A percentile compares a stretch with the other conserved stretches of the same genome.
Conservation (phyloP, 1,140 invertebrate species). For the Periplaneta americana region DNA sequence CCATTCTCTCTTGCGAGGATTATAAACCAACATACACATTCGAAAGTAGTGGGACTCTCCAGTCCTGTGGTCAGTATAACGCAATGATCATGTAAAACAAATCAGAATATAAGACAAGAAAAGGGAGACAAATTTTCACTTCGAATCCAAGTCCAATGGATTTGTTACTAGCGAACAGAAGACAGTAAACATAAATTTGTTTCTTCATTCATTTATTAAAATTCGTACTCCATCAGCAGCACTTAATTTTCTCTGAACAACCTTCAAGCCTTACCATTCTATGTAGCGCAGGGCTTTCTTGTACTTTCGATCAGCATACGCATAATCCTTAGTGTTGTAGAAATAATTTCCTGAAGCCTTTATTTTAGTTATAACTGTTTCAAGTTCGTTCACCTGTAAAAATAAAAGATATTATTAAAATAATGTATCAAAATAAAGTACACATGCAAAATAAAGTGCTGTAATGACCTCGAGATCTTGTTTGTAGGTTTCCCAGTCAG, state of each 20-base stretch:
- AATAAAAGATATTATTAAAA: background rate
- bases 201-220: background rate
- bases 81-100: too few relatives aligned
- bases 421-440: too few relatives aligned
- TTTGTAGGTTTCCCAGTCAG: conserved; percentile 52
- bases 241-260: background rate
- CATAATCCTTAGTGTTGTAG: conserved; percentile 53
- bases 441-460: too few relatives aligned
- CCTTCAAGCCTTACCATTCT: conserved; percentile 34
- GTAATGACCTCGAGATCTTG: background rate
- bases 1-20: too few relatives aligned
- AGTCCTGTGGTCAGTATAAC: too few relatives aligned
- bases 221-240: background rate
- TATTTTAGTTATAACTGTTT: conserved; percentile 48
- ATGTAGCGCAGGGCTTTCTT: conserved; percentile 67
- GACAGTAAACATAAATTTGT: background rate
- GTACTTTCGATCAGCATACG: conserved; percentile 61
- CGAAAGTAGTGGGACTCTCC: too few relatives aligned
- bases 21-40: too few relatives aligned
- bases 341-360: conserved; percentile 66
- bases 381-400: conserved; percentile 35
- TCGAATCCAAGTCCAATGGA: too few relatives aligned
- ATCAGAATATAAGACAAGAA: too few relatives aligned
- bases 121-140: too few relatives aligned
- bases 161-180: background rate